Evolutionary conservation across 1,140 invertebrate genomes (phyloP), one percentile per base, ranked within the genome.

Genomic region (Atopsyche davidsoni): DNA sequence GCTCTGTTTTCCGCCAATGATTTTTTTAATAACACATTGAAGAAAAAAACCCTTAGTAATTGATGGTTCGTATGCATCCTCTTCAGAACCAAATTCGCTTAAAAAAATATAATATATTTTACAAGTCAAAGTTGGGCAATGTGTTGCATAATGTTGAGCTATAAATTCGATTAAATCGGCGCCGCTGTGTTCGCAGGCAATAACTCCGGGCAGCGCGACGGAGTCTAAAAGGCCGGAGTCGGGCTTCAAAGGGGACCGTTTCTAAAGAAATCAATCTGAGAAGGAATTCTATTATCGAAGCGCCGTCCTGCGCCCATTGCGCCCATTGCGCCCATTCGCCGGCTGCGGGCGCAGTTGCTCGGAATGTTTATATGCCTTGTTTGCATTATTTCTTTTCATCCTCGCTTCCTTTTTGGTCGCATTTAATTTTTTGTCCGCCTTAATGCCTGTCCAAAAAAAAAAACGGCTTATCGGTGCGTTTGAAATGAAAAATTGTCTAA

Each of bases 341-440:
- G 14, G 16, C 21, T 41, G 45, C 43, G 55, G 55, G 55, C 53
- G 55, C 55, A 57, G 55, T 57, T 57, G 55, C 53, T 57, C 49
- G 55, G 55, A 57, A 57, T 57, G 55, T 57, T 57, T 57, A 57
- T 53, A 46, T 50, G 45, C 36, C 49, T 49, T 57, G 55, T 57
- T 51, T 50, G 52, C 55, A 45, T 57, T 57, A 57, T 57, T 36
- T 35, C 40, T 42, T 46, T 57, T 53, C 50, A 53, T 49, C 46
- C 36, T 53, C 41, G 46, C 40, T 57, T 57, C 55, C 55, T 57
- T 25, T 21, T 18, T 32, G 14, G 4, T 11, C 18, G 11, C 17
- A 11, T 41, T 52, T 51, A 34, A 56, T 52, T 53, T 52, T 47
- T 42, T 23, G 19, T 40, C 46, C 42, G 35, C 40, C 46, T 25